Base-by-base conservation (phyloP, 2,888 invertebrate species). In the Colletes collaris region DNA sequence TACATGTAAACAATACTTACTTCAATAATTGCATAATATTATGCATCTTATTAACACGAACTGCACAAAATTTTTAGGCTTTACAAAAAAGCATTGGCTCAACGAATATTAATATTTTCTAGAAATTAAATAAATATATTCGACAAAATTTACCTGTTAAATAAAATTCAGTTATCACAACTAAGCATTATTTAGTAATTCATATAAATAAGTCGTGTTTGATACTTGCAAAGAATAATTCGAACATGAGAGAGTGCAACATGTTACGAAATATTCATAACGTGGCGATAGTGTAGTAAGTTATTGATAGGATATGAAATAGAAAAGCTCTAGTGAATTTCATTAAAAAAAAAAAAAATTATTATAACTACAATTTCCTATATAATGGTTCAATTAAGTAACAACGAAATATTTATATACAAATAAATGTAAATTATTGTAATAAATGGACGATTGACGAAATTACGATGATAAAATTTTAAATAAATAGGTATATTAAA, bases 321-420 rank as follows among this genome's bases (percentile, higher is more conserved):
- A 56, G 4, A 4, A 50, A 7, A 35, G 11, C 8, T 63, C 55
- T 64, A 71, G 46, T 56, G 46, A 19, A 40, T 63, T 49, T 58
- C 27, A 19, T 10, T 8, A 3, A 59, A 37, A 59, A 37, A 0
- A 55, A 70, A 44, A 16, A 44, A 46, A 64, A 35, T 40, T 19
- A 8, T 7, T 8, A 44, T n/a, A 27, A 27, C 27, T 27, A 69
- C 40, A 27, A 35, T 10, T 63, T 53, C 11, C 35, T 8, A 10
- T 40, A 40, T 10, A 10, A 58, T 49, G 7, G 8, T 49, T n/a
- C 3, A 40, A 16, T 44, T 40, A 5, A 59, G n/a, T 44, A 19
- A 10, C 16, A 16, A 6, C 11, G 46, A 44, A 10, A 27, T 13
- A 19, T 16, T 0, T 46, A 13, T 19, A 16, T 10, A 5, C 16